These are phyloP conservation scores for Uria aalge DNA, from an alignment of 2,113 vertebrate genomes.

Conservation along the genomic window DNA sequence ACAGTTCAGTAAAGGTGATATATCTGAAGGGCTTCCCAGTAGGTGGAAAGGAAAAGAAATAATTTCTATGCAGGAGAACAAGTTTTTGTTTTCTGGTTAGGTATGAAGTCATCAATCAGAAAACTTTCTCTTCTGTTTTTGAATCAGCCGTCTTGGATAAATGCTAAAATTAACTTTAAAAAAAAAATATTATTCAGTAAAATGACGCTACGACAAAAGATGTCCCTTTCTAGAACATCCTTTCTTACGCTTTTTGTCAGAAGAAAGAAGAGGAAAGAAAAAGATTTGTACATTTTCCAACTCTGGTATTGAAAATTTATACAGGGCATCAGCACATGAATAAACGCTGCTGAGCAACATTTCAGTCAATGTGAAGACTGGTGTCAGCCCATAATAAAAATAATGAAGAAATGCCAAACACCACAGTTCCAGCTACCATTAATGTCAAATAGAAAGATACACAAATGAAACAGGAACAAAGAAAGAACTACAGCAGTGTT, in stretches of 20 bases:
- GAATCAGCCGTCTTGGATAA: not conserved
- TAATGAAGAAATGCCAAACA: not conserved
- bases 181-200: not conserved
- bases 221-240: not conserved
- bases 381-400: not conserved
- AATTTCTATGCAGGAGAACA: not conserved
- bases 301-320: not conserved
- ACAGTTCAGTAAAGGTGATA: not conserved
- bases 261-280: conserved; percentile 3
- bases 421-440: not conserved
- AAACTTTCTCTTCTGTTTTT: not conserved
- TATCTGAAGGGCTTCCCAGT: not conserved
- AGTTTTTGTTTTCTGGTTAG: not conserved
- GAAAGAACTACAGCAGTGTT: not conserved
- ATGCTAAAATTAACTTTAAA: not conserved
- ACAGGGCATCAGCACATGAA: not conserved
- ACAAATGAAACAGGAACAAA: not conserved
- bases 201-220: not conserved
- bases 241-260: not conserved
- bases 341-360: not conserved
- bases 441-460: not conserved
- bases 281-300: not conserved
- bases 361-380: conserved; percentile 13
- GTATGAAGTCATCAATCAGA: not conserved
- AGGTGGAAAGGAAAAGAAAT: not conserved